A percentile compares a stretch with the other conserved stretches of the same genome.
Conservation (phyloP, 2,888 invertebrate genomes). For the Rhorus exstirpatorius region DNA sequence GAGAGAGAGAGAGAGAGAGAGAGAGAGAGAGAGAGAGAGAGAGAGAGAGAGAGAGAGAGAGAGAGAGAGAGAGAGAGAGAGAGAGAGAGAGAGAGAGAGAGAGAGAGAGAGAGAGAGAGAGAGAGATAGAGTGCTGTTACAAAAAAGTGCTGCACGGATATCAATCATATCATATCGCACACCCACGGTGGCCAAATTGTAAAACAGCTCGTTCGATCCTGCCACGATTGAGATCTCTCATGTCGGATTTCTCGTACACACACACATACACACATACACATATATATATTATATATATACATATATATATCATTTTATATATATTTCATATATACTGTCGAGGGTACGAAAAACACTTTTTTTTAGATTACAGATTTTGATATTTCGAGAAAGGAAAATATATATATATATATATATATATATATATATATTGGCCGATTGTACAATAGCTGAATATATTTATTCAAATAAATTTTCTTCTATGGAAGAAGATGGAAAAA, state of each 20-base stretch:
- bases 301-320: too few species aligned
- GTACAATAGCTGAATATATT: too few species aligned
- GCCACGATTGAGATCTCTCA: slow-evolving; percentile 61
- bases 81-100: neutral
- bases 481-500: too few species aligned
- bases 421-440: too few species aligned
- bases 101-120: neutral
- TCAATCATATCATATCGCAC: slow-evolving; percentile 64
- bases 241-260: slow-evolving; percentile 29
- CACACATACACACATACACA: too few species aligned
- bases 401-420: too few species aligned
- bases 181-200: slow-evolving; percentile 58
- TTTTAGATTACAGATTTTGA: too few species aligned
- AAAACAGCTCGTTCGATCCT: slow-evolving; percentile 59
- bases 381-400: too few species aligned
- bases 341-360: too few species aligned
- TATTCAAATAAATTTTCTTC: too few species aligned
- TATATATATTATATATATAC: too few species aligned
- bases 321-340: too few species aligned
- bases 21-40: neutral
- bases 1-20: slow-evolving; percentile 3
- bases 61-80: slow-evolving; percentile 11
- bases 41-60: slow-evolving; percentile 5
- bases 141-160: slow-evolving; percentile 54
- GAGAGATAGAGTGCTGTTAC: slow-evolving; percentile 16